Base-by-base conservation (phyloP, 2,888 invertebrate genomes). In the Bombylius major region DNA sequence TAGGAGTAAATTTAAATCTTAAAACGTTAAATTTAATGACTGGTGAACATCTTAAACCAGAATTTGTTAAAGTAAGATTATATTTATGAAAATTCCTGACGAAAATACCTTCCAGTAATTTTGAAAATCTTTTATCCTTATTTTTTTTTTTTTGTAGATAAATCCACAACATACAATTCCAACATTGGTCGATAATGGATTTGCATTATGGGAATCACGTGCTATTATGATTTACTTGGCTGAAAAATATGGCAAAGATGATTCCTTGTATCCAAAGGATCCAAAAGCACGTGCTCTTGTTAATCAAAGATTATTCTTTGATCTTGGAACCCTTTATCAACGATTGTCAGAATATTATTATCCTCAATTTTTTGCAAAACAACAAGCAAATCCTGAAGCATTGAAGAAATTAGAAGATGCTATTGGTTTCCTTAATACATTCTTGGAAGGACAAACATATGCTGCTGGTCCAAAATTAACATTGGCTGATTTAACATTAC, bases 91-190 rank as follows among this genome's bases (percentile, higher is more conserved):
- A 23, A 23, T 23, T 3, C 3, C 1, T 23, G 3, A 23, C 23
- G 23, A 23, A 23, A 23, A 23, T 1, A 23, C 23, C 23, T 23
- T 3, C 23, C 3, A 3, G 3, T 2, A 23, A 23, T 23, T 23
- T 23, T 23, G 23, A 23, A 23, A 23, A 23, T 23, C 23, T 23
- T 23, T 23, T 23, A 23, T 23, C 23, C 3, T 23, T 3, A 23
- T 2, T 23, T 23, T 23, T 23, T 23, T 23, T 11, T 33, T 44
- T 47, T 59, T 59, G 6, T 50, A 88, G 87, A 72, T 89, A 48
- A 90, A 89, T 70, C 89, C 89, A 1, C 89, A 90, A 73, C 91
- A 91, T 71, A 83, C 84, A 45, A 80, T 93, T 59, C 93, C 93
- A 9, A 89, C 89, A 0, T 71, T 93, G 56, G 83, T 86, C 60